Evolutionary conservation across 2,888 invertebrate genomes (phyloP).

Genomic region (Oxycera nigricornis): DNA sequence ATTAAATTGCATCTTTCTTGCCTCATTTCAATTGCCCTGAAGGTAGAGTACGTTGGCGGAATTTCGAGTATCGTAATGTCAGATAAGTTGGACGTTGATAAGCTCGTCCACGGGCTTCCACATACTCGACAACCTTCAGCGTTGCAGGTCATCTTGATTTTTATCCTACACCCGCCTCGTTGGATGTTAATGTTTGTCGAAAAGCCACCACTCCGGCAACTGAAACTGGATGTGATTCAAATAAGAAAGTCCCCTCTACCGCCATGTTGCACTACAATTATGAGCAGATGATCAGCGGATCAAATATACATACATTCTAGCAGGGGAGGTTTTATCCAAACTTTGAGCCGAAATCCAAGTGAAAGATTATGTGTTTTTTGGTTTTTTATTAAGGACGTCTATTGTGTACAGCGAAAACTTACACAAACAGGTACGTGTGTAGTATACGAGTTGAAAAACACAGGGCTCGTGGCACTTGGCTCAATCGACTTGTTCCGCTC

Average conservation of each 20-base stretch:
- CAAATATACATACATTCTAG: neutral
- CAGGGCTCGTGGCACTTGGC: slow-evolving; percentile 45
- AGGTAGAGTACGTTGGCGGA: neutral
- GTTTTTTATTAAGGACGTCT: slow-evolving; percentile 6
- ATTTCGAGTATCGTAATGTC: neutral
- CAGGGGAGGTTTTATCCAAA: slow-evolving; percentile 34
- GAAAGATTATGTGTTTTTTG: neutral
- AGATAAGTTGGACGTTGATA: neutral
- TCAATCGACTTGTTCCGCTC: slow-evolving; percentile 46
- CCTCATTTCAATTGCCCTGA: neutral
- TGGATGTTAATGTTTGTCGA: no score
- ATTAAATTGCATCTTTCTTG: slow-evolving; percentile 33
- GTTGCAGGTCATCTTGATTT: no score
- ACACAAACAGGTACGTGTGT: neutral
- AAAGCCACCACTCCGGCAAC: no score
- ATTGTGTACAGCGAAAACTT: slow-evolving; percentile 18
- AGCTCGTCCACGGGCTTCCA: no score
- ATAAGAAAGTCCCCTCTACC: neutral
- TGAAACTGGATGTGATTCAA: no score
- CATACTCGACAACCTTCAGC: no score
- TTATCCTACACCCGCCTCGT: no score
- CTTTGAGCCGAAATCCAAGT: slow-evolving; percentile 3
- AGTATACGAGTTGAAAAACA: slow-evolving; percentile 24
- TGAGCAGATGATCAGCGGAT: slow-evolving; percentile 16
- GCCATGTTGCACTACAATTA: neutral